Conservation (phyloP, 2,797 vertebrate species). For the Microhierax caerulescens region DNA sequence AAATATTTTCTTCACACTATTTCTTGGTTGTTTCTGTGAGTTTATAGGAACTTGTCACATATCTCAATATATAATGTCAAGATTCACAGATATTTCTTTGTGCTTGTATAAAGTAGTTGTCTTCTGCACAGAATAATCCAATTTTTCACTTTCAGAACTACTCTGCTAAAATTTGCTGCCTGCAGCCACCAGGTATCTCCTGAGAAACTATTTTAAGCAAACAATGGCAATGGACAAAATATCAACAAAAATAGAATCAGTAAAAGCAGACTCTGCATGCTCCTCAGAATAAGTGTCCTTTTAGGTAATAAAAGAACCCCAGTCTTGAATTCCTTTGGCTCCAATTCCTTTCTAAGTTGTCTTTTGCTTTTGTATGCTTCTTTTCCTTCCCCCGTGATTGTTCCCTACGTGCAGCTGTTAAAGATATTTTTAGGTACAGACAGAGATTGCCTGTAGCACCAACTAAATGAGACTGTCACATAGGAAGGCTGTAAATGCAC, state of each 20-base stretch:
- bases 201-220: constrained; percentile 41
- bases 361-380: constrained; percentile 50
- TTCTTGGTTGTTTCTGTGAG: neutral
- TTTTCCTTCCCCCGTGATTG: constrained; percentile 17
- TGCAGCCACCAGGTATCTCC: neutral
- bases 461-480: constrained; percentile 71
- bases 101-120: constrained; percentile 10
- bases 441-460: constrained; percentile 68
- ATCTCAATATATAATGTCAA: neutral
- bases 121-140: constrained; percentile 20
- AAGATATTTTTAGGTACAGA: constrained; percentile 68
- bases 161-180: constrained; percentile 3
- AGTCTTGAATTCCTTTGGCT: constrained; percentile 28
- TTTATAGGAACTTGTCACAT: constrained; percentile 21
- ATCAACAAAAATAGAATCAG: constrained; percentile 41
- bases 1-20: constrained; percentile 20
- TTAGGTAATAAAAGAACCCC: constrained; percentile 33
- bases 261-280: neutral
- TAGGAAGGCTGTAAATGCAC: constrained; percentile 63
- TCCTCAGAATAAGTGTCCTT: neutral
- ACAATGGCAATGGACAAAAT: neutral
- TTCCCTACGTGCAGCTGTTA: constrained; percentile 53
- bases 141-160: constrained; percentile 40
- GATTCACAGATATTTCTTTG: constrained; percentile 10
- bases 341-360: constrained; percentile 36